A percentile compares a stretch with the other conserved stretches of the same genome.
These are phyloP conservation scores for Indicator maculatus DNA, from an alignment of 2,113 vertebrate genomes.

Conservation along the genomic window DNA sequence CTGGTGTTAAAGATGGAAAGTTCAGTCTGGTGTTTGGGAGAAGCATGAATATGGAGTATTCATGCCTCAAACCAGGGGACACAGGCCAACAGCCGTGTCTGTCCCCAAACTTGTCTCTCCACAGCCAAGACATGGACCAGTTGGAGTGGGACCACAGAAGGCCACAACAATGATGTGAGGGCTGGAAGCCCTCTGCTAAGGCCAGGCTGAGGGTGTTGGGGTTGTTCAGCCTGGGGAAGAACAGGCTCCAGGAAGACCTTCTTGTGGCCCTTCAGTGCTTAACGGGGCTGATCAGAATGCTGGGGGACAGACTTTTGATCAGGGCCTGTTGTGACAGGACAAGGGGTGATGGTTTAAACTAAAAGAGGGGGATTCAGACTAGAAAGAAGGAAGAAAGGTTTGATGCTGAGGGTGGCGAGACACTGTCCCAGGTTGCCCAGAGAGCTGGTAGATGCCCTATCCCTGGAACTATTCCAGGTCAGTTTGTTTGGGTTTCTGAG, in stretches of 20 bases:
- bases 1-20: not conserved
- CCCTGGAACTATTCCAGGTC: not conserved
- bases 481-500: rapidly evolving
- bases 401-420: not conserved
- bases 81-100: not conserved
- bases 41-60: rapidly evolving
- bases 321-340: not conserved
- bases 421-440: rapidly evolving
- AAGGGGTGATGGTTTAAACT: not conserved
- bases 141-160: not conserved
- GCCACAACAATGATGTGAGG: rapidly evolving
- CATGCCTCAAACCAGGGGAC: not conserved
- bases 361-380: not conserved
- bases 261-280: rapidly evolving
- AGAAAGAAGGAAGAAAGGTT: not conserved
- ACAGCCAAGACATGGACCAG: rapidly evolving
- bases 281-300: rapidly evolving
- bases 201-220: not conserved
- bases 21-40: not conserved
- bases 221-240: not conserved
- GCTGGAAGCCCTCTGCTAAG: not conserved
- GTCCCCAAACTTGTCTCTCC: not conserved
- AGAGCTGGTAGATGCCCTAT: not conserved
- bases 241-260: not conserved
- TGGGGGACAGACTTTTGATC: not conserved